A percentile compares a stretch with the other conserved stretches of the same genome.
These are phyloP conservation scores for Polypedilum pembai DNA, from an alignment of 1,140 invertebrate species.

Conservation along the genomic window DNA sequence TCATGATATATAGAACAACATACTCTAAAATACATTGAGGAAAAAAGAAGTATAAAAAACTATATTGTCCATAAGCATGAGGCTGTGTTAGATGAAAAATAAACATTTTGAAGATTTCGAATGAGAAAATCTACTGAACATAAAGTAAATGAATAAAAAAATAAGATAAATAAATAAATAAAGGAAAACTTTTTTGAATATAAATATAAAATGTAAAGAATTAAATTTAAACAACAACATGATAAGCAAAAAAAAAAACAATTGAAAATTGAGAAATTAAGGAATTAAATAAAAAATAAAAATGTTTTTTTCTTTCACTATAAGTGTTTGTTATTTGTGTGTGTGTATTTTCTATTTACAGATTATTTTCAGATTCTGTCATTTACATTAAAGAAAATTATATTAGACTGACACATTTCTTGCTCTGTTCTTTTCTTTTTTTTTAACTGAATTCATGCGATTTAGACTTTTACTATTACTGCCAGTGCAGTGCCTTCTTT, in stretches of 20 bases:
- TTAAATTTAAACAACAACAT: background rate
- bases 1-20: constrained; percentile 3
- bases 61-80: constrained; percentile 27
- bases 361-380: background rate
- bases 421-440: background rate
- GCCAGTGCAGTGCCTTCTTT: background rate
- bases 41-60: constrained; percentile 1
- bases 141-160: constrained; percentile 13
- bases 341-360: background rate
- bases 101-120: background rate
- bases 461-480: no score
- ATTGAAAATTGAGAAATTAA: constrained; percentile 13
- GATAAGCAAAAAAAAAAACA: constrained; percentile 22
- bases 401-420: background rate
- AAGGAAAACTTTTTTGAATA: background rate
- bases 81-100: constrained; percentile 26
- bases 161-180: background rate
- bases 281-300: constrained; percentile 26
- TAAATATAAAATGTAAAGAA: constrained; percentile 21
- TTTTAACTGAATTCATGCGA: no score
- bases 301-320: constrained; percentile 21
- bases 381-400: background rate
- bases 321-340: background rate
- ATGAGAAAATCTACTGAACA: background rate
- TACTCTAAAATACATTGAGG: constrained; percentile 22